Base-by-base conservation (phyloP, 2,797 vertebrate genomes). In the Myotis daubentonii region DNA sequence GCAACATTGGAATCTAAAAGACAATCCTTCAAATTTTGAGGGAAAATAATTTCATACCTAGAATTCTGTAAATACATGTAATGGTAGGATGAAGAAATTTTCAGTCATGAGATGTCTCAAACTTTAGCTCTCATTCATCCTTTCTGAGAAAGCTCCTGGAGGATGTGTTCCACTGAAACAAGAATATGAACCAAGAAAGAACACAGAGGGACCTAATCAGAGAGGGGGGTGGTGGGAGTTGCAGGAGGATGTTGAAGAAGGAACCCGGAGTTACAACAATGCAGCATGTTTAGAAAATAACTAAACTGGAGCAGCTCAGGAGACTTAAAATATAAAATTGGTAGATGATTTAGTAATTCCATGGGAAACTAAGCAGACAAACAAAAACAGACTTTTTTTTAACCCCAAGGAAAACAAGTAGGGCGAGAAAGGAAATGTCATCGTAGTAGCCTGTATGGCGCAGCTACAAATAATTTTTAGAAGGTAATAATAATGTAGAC, bases 141-240 rank as follows among this genome's bases (percentile, higher is more conserved):
- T 91, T 94, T 91, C 87, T 87, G 60, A 89, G 82, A 90, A 82
- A 88, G 33, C 30, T 70, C 72, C 78, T 88, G 0, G n/a, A 93
- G 23, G 44, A 86, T 47, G 19, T 62, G 12, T 19, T 49, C 70
- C 57, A 78, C 22, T 30, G 80, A 92, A 78, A 93, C 36, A 41
- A 79, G 23, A 62, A 4, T 36, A 66, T n/a, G 57, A n/a, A 33
- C 2, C 28, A 78, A 70, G 44, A 57, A 87, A 91, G 30, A 65
- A 47, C 16, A 75, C 20, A 70, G 2, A 71, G 57, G 20, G 10
- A 62, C 33, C 62, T 47, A 47, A 38, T 17, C n/a, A 41, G 38
- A 33, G 15, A 41, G 2, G 76, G 6, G 23, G 30, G n/a, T 9
- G 6, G 47, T 4, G 6, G 2, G 7, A 89, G 55, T 25, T 82